Base-by-base conservation (phyloP, 2,797 vertebrate genomes). In the Echiichthys vipera region DNA sequence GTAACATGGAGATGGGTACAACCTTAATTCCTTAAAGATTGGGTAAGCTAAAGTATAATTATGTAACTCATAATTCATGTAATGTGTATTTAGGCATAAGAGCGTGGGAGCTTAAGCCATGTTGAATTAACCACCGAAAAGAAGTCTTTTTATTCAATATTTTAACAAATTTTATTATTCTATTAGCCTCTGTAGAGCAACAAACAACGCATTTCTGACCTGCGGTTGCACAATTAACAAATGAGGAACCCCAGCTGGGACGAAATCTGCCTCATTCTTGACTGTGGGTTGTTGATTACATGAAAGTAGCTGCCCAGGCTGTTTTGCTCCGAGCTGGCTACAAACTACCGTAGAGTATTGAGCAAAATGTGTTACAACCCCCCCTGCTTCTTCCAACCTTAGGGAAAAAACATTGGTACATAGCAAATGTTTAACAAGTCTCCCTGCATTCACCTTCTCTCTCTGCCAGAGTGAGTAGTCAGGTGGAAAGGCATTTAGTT, bases 361-460 rank as follows among this genome's bases (percentile, higher is more conserved):
- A 86, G 59, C 20, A 43, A 70, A 84, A 84, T 56, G 66, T 63
- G 63, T 63, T 66, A 53, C 68, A 74, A 30, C 18, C 8, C 57
- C 47, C 57, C 47, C 15, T 40, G 55, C 24, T 12, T 24, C 32
- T 15, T 37, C 22, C 36, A 22, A 56, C 47, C 79, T 53, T n/a
- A 71, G 79, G 65, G 83, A 87, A 74, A 70, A 83, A 88, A 81
- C 83, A 86, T 69, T 47, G 34, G 29, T 56, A 53, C 9, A 3
- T 53, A 29, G 80, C 39, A 76, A 91, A 88, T 88, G 84, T 88
- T 90, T 84, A 87, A 88, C 81, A 72, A 68, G 58, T 32, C 53
- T 34, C 55, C 32, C 22, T 14, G 37, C 37, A 0, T 57, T 58
- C 17, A 36, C n/a, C 15, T 14, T 5, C 37, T 63, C 29, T 55